Base-by-base conservation (phyloP, 2,888 invertebrate species). In the Thymelicus sylvestris region DNA sequence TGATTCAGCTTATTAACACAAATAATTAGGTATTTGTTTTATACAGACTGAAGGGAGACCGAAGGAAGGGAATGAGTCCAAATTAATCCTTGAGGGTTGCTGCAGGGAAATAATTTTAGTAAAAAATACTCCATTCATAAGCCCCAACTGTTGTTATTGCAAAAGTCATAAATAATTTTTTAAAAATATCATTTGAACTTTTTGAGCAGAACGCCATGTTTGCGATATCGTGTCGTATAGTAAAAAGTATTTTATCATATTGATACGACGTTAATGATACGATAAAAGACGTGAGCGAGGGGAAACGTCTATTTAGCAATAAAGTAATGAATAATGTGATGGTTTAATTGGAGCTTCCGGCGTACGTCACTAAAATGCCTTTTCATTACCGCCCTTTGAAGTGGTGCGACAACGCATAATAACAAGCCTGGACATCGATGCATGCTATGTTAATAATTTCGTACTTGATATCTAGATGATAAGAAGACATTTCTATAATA, bases 321-420 rank as follows among this genome's bases (percentile, higher is more conserved):
- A 90, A 90, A 87, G 80, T 86, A 84, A 89, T 89, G 85, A 88
- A 85, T 87, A 85, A 90, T 90, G 86, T 87, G 89, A 89, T 88
- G 83, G 82, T 81, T 83, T 90, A 89, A 92, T 89, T 86, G 86
- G 82, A 78, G 80, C 85, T 89, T 90, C 90, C 90, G 88, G 86
- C 78, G 78, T 74, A 80, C 77, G 76, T 80, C 82, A 80, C 80
- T 84, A 81, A 80, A 77, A 73, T 78, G 81, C 75, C 79, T 80
- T 81, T 84, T 85, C 81, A 83, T 84, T 85, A 83, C 76, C 74
- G 67, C 73, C 78, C 82, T 87, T 88, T 88, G 88, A 88, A 83
- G 86, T 85, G 78, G 78, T 76, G 83, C 87, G 83, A 79, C 86
- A 81, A 76, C 70, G 74, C 39, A 71, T 86, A 82, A 86, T 83